phyloP scores from a whole-genome alignment of 2,888 invertebrate genomes.

The Zhuqinia jingwanae region DNA sequence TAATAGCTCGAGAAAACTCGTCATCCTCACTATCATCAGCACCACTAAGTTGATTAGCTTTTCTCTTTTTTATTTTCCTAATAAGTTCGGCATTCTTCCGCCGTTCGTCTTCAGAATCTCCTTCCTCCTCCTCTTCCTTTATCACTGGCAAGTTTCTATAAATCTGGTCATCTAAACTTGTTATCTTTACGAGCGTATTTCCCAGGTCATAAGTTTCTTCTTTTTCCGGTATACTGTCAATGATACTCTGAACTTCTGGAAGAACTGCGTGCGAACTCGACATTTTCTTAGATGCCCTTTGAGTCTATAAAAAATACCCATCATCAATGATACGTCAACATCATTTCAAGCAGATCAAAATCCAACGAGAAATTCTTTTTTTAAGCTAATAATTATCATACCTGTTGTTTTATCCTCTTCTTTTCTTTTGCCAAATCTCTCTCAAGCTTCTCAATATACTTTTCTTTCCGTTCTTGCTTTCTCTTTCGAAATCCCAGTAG shows the following conservation, averaged over 20 bases:
- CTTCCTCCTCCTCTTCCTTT: slow-evolving; percentile 49
- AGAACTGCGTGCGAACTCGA: slow-evolving; percentile 77
- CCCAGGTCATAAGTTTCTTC: slow-evolving; percentile 75
- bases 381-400: too few species aligned
- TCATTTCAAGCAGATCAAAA: too few species aligned
- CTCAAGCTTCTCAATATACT: slow-evolving; percentile 76
- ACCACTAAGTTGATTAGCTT: neutral
- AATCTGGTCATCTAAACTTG: slow-evolving; percentile 73
- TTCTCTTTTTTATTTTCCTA: neutral
- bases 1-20: neutral
- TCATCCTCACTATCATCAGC: slow-evolving; percentile 46
- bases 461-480: slow-evolving; percentile 76
- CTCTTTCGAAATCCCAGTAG: slow-evolving; percentile 78
- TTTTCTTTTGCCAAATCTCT: slow-evolving; percentile 76
- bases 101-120: slow-evolving; percentile 43
- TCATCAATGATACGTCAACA: neutral
- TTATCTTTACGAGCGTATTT: slow-evolving; percentile 76
- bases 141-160: slow-evolving; percentile 54
- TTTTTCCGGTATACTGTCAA: slow-evolving; percentile 65
- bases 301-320: slow-evolving; percentile 61
- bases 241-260: slow-evolving; percentile 77
- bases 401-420: slow-evolving; percentile 73
- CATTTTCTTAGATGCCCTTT: slow-evolving; percentile 69
- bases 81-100: neutral
- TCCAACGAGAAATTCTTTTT: too few species aligned